phyloP scores from a whole-genome alignment of 2,797 vertebrate species.

The Pelodytes ibericus region DNA sequence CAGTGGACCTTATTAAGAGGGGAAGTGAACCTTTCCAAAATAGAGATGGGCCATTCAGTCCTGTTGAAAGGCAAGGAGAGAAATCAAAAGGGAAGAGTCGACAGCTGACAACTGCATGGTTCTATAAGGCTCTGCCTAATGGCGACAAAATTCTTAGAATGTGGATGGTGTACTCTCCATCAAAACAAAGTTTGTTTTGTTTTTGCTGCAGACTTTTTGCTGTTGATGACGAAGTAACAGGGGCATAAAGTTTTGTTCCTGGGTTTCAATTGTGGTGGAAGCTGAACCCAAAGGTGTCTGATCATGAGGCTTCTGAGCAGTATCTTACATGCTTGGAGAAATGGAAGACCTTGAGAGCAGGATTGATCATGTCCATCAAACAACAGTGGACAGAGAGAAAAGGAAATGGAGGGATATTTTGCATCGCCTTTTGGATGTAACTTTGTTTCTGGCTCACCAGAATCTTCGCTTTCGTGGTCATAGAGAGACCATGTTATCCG shows the following conservation, averaged over 20 bases:
- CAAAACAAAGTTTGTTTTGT: constrained; percentile 6
- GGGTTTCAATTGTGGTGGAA: constrained; percentile 15
- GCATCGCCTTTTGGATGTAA: not conserved
- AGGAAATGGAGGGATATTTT: not conserved
- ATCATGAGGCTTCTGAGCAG: constrained; percentile 9
- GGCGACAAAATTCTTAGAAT: constrained; percentile 9
- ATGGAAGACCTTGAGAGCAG: not conserved
- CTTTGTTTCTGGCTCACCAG: not conserved
- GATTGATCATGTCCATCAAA: not conserved
- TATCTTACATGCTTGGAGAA: not conserved
- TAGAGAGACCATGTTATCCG: not conserved
- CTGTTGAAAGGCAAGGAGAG: constrained; percentile 11
- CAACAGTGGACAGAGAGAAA: not conserved
- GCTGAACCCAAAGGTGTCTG: constrained; percentile 3
- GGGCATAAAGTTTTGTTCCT: not conserved
- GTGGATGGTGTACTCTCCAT: constrained; percentile 1
- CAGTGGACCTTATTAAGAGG: not conserved
- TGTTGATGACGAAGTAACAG: not conserved
- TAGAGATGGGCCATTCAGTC: not conserved
- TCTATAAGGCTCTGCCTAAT: constrained; percentile 13
- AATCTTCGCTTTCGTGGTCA: not conserved
- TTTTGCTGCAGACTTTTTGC: constrained; percentile 21
- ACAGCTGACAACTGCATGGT: constrained; percentile 7
- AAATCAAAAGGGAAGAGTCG: constrained; percentile 5
- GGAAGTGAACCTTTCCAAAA: constrained; percentile 3